Evolutionary conservation across 1,140 invertebrate genomes (phyloP), one percentile per base, ranked within the genome.

Genomic region (Saccostrea glomerata): DNA sequence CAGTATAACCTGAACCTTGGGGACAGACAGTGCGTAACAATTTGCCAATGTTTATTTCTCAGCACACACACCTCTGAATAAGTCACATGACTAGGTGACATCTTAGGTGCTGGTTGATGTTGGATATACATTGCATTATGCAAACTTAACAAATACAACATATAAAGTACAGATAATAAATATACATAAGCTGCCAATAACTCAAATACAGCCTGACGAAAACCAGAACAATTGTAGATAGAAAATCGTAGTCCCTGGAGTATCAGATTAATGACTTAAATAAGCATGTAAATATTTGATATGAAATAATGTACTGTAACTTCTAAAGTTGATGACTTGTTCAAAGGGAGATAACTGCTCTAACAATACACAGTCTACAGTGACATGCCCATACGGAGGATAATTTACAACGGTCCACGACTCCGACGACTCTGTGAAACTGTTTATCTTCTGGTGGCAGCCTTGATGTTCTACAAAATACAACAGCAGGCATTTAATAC

Each of bases 391-490:
- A 20, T 63, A 47, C 9, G 47, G 58, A 63, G 58, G 58, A 20
- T 63, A 63, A 63, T 63, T 47, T 0, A 47, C 47, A 0, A 47
- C 5, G 47, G 9, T 5, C 47, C 2, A 47, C 47, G 47, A 47
- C 47, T 66, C 47, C 47, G 47, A 47, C 47, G 47, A 47, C 47
- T 66, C 23, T 13, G 23, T 77, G 23, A 7, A 77, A 55, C 77
- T 63, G 2, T 70, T 66, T 89, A 89, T 87, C 89, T 82, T 84
- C 89, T 90, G 23, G 89, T 88, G 20, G 90, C 82, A 55, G 86
- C 77, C 85, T 88, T 91, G 58, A 91, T 91, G 87, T 91, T 91
- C 90, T 90, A 85, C 60, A 90, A 89, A 47, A 55, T 15, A 70
- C 47, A 86, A 58, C 73, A 20, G 17, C 58, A 63, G n/a, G 17